These are phyloP conservation scores for Mobula birostris DNA, from an alignment of 2,113 vertebrate species.

Conservation along the genomic window DNA sequence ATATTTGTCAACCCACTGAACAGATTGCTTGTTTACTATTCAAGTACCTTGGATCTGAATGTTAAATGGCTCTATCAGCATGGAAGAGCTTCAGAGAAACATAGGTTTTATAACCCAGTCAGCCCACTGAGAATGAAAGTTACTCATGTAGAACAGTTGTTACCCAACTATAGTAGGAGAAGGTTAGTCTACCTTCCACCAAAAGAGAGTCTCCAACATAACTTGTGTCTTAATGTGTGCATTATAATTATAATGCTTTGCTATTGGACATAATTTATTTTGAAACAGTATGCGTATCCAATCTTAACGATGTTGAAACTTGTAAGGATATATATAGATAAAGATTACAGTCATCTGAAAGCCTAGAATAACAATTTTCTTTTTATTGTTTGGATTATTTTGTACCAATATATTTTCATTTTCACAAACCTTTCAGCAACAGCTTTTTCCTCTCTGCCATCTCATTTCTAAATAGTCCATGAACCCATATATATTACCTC, in stretches of 20 bases:
- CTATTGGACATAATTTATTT: background rate
- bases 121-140: background rate
- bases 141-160: background rate
- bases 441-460: no score
- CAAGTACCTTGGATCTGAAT: no score
- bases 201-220: background rate
- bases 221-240: background rate
- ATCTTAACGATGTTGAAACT: background rate
- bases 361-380: background rate
- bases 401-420: background rate
- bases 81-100: background rate
- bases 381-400: background rate
- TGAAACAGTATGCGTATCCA: background rate
- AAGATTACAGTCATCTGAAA: background rate
- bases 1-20: no score
- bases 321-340: background rate
- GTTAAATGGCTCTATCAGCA: background rate
- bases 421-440: background rate
- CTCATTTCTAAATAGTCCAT: no score
- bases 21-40: no score
- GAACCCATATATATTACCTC: no score
- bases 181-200: background rate
- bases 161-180: background rate
- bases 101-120: background rate
- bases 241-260: background rate